Evolutionary conservation across 2,113 vertebrate genomes (phyloP), one percentile per base, ranked within the genome.

Genomic region (Cebidichthys violaceus): DNA sequence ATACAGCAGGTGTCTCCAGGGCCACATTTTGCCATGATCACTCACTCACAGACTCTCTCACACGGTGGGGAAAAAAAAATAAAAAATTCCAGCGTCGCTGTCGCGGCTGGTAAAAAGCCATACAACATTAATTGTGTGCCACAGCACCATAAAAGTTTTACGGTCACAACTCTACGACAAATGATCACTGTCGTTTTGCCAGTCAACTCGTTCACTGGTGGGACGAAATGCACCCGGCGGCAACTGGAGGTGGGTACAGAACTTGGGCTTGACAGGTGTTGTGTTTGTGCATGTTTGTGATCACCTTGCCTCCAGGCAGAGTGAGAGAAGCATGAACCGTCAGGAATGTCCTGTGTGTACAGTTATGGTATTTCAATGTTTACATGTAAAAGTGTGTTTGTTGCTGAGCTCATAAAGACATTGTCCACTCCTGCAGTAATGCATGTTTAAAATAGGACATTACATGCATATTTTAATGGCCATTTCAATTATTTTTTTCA

Each of bases 241-340:
- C 15, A 11, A 15, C 24, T 31, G 18, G 43, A 15, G 13, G 45
- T 18, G 37, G n/a, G 6, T 64, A 5, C 43, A 77, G 37, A 15
- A 33, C 31, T 60, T 55, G n/a, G 67, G 9, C 6, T 54, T 45
- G 31, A 65, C 24, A 8, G n/a, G 74, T 64, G 31, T 55, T 55
- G 54, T 70, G n/a, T 52, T 8, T 67, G 59, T 67, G 37, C 47
- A 50, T 39, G 52, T 31, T 61, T 65, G 75, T 43, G 35, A 72
- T 69, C 29, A 20, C 41, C 27, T 68, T 24, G 39, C 70, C 67
- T 64, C 31, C 4, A 50, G 60, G 27, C 27, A 61, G 64, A 57
- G 37, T 61, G 37, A 50, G 66, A 82, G 54, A 77, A 43, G n/a
- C 65, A 55, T 60, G 75, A 75, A 59, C 59, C 27, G 9, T 54